Base-by-base conservation (phyloP, 1,140 invertebrate genomes). In the Halictus rubicundus region DNA sequence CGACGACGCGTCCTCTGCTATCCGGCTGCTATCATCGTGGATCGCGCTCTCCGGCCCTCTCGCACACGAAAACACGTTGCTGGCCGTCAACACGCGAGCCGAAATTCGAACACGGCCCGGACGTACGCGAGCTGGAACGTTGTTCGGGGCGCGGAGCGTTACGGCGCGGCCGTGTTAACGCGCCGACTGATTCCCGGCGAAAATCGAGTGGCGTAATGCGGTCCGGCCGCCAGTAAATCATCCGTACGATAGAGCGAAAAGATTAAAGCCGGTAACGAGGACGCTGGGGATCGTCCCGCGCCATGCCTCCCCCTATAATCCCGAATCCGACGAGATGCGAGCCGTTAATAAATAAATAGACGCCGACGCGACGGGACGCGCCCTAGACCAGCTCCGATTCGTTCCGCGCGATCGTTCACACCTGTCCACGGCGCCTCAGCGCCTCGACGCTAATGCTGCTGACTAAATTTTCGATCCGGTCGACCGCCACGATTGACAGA, bases 201-300 rank as follows among this genome's bases (percentile, higher is more conserved):
- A 88, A 89, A 88, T 85, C 86, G 87, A 89, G 87, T 84, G 86
- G 71, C 69, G 74, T 88, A 85, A 89, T 86, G 84, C 86, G 88
- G 69, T 78, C 81, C 82, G 82, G 73, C 80, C 85, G 79, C 75
- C 82, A 81, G 60, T 90, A 89, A 91, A 90, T 90, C 89, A 89
- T 89, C 80, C 80, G 70, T 80, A 75, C 87, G 85, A 88, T 90
- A 86, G 88, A 88, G 82, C 85, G 87, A 90, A 90, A 90, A 89
- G 87, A 83, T 89, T 91, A 87, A 80, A 84, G 75, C 60, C 79
- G 78, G 59, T 87, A 86, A 89, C 86, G 86, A 89, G 85, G 81
- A 80, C 81, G 76, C 25, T 61, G 75, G 74, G 32, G 10, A 42
- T 87, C 82, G 21, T 5, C 10, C 32, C 25, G 1, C 21, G 21